Evolutionary conservation across 2,113 vertebrate species (phyloP), one percentile per base, ranked within the genome.

Genomic region (Trichomycterus rosablanca): DNA sequence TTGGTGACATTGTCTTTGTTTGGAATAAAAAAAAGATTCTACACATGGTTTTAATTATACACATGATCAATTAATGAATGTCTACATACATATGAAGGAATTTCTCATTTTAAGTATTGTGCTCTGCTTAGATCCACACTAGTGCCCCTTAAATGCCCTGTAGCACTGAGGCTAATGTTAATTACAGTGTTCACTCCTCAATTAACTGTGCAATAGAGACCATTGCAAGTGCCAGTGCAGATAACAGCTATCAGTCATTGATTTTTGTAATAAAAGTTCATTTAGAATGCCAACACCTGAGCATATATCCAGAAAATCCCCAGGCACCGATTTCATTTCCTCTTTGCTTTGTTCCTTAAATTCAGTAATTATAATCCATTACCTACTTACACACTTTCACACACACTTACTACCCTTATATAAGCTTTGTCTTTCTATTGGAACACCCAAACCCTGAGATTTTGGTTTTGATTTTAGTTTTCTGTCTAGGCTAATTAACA

Each of bases 101-200:
- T 57, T 20, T 42, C 19, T n/a, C 39, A 35, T 44, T 50, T 48
- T n/a, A n/a, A 23, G n/a, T 24, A 34, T 3, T 26, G 44, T 18
- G 19, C 44, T 59, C 46, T 32, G n/a, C 19, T 45, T 5, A 42
- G 20, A 30, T 59, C 49, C 44, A 45, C 26, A 56, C 30, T 40
- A 20, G 19, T 62, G 59, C 30, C 52, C 37, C 45, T 45, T 55
- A 62, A 39, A 61, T 45, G 45, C 44, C 63, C 54, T 34, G 23
- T 55, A 54, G 71, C 67, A 61, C 19, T 46, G 37, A 53, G 60
- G 59, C 57, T 64, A 55, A 53, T 42, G 37, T 69, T 76, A 76
- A 73, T 73, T 73, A 76, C 60, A 26, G 46, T 44, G 67, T 53
- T 73, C 34, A 56, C 64, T 45, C 56, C 64, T 67, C 51, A 73